These are phyloP conservation scores for Orcinus orca DNA, from an alignment of 2,113 vertebrate genomes.

Conservation along the genomic window DNA sequence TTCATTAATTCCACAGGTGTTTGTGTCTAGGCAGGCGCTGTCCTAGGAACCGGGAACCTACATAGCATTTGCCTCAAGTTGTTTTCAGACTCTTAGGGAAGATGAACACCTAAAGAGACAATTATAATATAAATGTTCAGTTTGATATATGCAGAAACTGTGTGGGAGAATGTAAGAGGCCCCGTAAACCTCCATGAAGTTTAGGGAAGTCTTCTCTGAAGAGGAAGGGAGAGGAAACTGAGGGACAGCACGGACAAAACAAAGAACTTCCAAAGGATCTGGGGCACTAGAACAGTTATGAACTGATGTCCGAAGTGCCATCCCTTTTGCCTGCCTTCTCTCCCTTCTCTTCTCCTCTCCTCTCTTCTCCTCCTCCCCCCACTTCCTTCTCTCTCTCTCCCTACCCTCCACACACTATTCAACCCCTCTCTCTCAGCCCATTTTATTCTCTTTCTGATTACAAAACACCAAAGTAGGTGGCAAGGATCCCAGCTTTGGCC, in stretches of 20 bases:
- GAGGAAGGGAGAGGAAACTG: background rate
- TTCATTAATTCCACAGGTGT: background rate
- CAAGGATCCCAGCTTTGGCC: background rate
- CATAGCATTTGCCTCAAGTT: background rate
- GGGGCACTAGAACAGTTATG: background rate
- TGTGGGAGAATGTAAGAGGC: background rate
- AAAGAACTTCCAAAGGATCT: background rate
- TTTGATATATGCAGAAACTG: background rate
- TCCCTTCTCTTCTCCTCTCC: background rate
- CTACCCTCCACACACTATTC: background rate
- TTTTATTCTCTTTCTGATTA: background rate
- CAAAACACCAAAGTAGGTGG: background rate
- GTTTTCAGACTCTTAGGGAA: background rate
- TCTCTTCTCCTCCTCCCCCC: background rate
- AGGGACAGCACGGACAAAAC: background rate
- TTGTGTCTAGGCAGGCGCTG: background rate
- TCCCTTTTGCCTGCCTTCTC: background rate
- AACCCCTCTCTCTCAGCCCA: background rate
- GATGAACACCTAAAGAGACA: background rate
- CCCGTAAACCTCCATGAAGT: background rate
- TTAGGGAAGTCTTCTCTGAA: background rate
- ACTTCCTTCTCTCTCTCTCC: background rate
- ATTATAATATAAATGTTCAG: background rate
- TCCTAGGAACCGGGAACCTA: background rate
- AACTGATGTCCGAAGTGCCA: background rate